Evolutionary conservation across 2,797 vertebrate genomes (phyloP), one percentile per base, ranked within the genome.

Genomic region (Lacerta agilis): DNA sequence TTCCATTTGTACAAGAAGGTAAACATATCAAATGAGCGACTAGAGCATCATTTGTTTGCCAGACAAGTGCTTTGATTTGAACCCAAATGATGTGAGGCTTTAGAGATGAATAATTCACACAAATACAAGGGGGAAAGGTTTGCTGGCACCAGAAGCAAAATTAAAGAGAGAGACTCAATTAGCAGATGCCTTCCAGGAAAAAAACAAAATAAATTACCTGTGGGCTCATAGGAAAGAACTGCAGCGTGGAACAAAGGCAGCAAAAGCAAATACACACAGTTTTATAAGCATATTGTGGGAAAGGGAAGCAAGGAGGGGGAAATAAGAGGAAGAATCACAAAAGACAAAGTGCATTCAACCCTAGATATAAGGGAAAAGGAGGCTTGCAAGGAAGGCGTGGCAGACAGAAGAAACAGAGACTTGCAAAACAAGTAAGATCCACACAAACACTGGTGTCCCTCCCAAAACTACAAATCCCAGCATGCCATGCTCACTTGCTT

Each of bases 201-300:
- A 93, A 92, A 93, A 92, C 89, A 92, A 94, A 91, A 93, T 92
- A 91, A 82, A 84, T 94, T 96, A 96, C 96, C 96, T 96, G 95
- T 0, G 0, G 90, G 89, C 88, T 95, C 93, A 95, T 6, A 9
- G 86, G 88, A 61, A 90, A 87, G 82, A 89, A 96, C 96, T 96
- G 96, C 95, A 89, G 96, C 96, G 92, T 94, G 92, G 90, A 93
- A 94, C 17, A 95, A 87, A 96, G 85, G 91, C 75, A 95, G 94
- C 90, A 94, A 89, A 95, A 95, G 85, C 91, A 94, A 88, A 86
- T 33, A 85, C 72, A 83, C 43, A 86, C n/a, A 75, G 76, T 95
- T 95, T 91, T 55, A 96, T 88, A 92, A 10, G 92, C 41, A 86
- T 1, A 3, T 66, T 89, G 89, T 85, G 86, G 58, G 18, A 45